Evolutionary conservation across 2,888 invertebrate genomes (phyloP), one percentile per base, ranked within the genome.

Genomic region (Anthrax anthrax): DNA sequence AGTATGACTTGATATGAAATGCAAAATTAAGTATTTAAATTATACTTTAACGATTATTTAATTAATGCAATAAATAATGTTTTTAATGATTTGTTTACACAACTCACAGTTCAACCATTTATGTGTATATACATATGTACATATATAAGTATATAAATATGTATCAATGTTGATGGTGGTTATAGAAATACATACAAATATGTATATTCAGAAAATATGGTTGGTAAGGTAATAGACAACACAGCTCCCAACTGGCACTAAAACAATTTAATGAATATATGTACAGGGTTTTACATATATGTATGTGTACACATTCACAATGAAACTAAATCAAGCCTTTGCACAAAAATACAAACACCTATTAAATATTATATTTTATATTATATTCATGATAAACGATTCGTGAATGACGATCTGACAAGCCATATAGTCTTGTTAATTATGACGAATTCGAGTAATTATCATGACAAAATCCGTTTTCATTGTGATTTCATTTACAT

Each of bases 41-140:
- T 48, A 48, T 41, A 42, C 42, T 47, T 47, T 48, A 48, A 48
- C 29, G 45, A 43, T 39, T 19, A 16, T 46, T 48, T 48, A 48
- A 48, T 48, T 48, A 43, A 45, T 13, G 23, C 39, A 19, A 48
- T 48, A 48, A 45, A 48, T 44, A 34, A 29, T 16, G n/a, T 13
- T 36, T 41, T 37, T 39, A 29, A 42, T 48, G 45, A 42, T 45
- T 45, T 48, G 45, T 45, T 43, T 43, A 39, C 40, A 36, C 39
- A 44, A 37, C 29, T 32, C 29, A 32, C 13, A 32, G 29, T 12
- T 32, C 29, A 32, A 12, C 13, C 9, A 32, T 12, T 12, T 32
- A 1, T 12, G 12, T 32, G 3, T 5, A 12, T 32, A 5, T 32
- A 4, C 2, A 32, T 12, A 32, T 29, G 12, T 9, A 1, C 3